Conservation (phyloP, 2,797 vertebrate species). For the Phyllotis vaccarum region DNA sequence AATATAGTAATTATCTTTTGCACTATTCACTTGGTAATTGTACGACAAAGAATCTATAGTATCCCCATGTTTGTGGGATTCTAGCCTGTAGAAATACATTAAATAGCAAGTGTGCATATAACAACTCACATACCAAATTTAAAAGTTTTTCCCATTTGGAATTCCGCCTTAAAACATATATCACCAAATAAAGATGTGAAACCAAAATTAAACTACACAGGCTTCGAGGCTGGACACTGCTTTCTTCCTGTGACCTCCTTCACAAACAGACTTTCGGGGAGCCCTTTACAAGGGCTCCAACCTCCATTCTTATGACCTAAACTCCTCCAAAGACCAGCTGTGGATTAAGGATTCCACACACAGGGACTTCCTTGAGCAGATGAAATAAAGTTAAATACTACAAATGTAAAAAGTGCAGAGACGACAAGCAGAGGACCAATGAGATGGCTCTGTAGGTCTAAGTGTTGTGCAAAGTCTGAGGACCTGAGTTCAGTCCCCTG, state of each 20-base stretch:
- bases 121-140: background rate
- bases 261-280: background rate
- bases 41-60: background rate
- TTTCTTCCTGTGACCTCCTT: background rate
- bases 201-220: background rate
- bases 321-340: background rate
- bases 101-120: background rate
- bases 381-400: background rate
- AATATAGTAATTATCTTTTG: background rate
- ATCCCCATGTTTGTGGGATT: background rate
- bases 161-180: conserved; percentile 2
- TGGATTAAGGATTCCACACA: background rate
- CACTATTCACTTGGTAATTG: background rate
- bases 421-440: background rate
- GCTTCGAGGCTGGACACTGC: background rate
- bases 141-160: background rate
- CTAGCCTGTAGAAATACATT: background rate
- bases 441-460: background rate
- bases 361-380: background rate
- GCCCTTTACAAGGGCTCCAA: background rate
- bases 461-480: background rate
- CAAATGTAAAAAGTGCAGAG: background rate
- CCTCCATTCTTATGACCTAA: background rate
- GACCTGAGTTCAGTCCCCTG: background rate
- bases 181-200: background rate